Percentiles rank a stretch among this genome's conserved stretches.
These are phyloP conservation scores for Meloidogyne hapla DNA, from an alignment of 1,140 invertebrate genomes.

Conservation along the genomic window DNA sequence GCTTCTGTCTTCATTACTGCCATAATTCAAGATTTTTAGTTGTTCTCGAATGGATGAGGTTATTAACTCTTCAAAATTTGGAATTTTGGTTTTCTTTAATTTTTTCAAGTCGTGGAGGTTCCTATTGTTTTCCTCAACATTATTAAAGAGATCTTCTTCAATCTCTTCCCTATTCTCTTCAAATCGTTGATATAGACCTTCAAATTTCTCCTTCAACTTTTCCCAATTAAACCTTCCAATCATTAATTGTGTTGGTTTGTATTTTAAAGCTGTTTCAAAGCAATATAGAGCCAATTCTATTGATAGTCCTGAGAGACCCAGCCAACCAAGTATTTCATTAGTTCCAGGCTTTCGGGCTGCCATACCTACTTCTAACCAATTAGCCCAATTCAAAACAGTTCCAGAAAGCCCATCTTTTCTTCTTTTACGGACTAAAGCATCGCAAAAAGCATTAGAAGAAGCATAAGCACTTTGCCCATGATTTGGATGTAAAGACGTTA, in stretches of 20 bases:
- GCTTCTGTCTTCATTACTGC: neutral
- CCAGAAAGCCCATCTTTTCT: neutral
- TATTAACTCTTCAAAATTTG: neutral
- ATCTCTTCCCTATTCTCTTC: neutral
- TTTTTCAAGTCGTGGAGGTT: neutral
- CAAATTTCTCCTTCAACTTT: neutral
- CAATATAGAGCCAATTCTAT: neutral
- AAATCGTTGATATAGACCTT: neutral
- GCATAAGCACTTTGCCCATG: conserved; percentile 9
- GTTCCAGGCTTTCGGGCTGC: neutral
- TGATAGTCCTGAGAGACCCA: neutral
- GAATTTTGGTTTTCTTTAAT: neutral
- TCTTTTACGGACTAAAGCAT: conserved; percentile 7
- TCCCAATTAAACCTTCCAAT: conserved; percentile 2
- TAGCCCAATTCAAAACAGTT: conserved; percentile 8
- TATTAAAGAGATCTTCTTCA: neutral
- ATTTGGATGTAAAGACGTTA: conserved; percentile 12
- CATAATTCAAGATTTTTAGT: neutral
- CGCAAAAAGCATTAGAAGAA: neutral
- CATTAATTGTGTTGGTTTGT: neutral
- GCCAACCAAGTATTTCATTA: neutral
- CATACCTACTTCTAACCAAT: conserved; percentile 15
- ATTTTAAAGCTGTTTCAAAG: neutral
- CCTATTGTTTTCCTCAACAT: neutral
- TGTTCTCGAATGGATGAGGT: neutral